Base-by-base conservation (phyloP, 2,888 invertebrate genomes). In the Chrysodeixis includens region DNA sequence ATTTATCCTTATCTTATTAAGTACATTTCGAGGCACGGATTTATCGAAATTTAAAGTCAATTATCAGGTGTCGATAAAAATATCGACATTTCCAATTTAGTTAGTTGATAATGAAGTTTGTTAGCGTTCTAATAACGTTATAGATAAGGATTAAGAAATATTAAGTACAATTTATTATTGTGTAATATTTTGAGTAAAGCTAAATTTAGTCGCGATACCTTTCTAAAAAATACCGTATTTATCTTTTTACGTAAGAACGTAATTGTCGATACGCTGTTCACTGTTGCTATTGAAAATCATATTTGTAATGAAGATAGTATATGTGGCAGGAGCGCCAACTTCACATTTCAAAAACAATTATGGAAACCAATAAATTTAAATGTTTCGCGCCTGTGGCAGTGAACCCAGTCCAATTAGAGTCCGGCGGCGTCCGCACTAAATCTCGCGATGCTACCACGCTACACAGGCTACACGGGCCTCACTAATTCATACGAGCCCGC, bases 361-460 rank as follows among this genome's bases (percentile, higher is more conserved):
- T 91, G 89, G 86, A 89, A 88, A 88, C 87, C 90, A 90, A 94
- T 95, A 94, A 94, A 93, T 94, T 90, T 88, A 83, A 87, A 86
- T 84, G 90, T 90, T 92, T 90, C 88, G 89, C 89, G 94, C 94
- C 94, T 79, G 87, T 90, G 92, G 94, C 93, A 85, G 87, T 87
- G 90, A 89, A 90, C 90, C 89, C 88, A 86, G 91, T 92, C 93
- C 95, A 94, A 95, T 95, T 95, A 94, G 94, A 90, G 88, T 83
- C 83, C 81, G 84, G 86, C 86, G 86, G 85, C 88, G 88, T 89
- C 90, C 84, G 90, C 90, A 92, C 90, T 94, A 95, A 95, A 95
- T 95, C 94, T 94, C 88, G 78, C 78, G 73, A 79, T 71, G 94
- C 95, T 95, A 94, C 95, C 90, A 92, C 78, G 91, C 92, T 94